Base-by-base conservation (phyloP, 2,888 invertebrate genomes). In the Caenorhabditis japonica region DNA sequence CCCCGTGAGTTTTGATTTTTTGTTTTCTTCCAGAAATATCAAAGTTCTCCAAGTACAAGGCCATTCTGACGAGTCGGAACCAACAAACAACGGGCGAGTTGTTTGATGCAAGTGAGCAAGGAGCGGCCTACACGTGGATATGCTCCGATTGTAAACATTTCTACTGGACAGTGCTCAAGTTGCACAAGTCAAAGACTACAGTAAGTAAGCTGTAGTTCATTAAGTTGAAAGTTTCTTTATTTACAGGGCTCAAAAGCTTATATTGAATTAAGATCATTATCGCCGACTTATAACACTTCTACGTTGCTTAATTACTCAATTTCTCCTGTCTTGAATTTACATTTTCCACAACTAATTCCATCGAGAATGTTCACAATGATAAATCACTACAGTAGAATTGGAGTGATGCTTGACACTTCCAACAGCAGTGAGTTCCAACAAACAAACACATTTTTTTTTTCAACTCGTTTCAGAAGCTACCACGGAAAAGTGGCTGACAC, bases 321-420 rank as follows among this genome's bases (percentile, higher is more conserved):
- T 1, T 39, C 44, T 10, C 2, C 51, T 0, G 17, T 25, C 13
- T 12, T 56, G 2, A 27, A 55, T 7, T 15, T 23, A 0, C 34
- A 60, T 21, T 69, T 69, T 25, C 69, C 69, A 0, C 69, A 69
- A 34, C 21, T 55, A 17, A 60, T 69, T 13, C 69, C 69, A n/a
- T 34, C 69, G 4, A 13, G 60, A 43, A 69, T 69, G 69, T 69
- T 69, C 47, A 69, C 69, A 23, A 60, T 69, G 53, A 69, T 69
- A 15, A 69, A 69, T n/a, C 60, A 69, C 44, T 27, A 69, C 36
- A 60, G 60, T 43, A 55, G 53, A 8, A 60, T 69, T 25, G 69
- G 49, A 17, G 47, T 69, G 13, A 60, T 59, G 4, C 21, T 69
- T 7, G 60, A 69, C 36, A 60, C 69, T 12, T 60, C 55, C 7